phyloP scores from a whole-genome alignment of 2,113 vertebrate species.

The Melanerpes aurifrons region DNA sequence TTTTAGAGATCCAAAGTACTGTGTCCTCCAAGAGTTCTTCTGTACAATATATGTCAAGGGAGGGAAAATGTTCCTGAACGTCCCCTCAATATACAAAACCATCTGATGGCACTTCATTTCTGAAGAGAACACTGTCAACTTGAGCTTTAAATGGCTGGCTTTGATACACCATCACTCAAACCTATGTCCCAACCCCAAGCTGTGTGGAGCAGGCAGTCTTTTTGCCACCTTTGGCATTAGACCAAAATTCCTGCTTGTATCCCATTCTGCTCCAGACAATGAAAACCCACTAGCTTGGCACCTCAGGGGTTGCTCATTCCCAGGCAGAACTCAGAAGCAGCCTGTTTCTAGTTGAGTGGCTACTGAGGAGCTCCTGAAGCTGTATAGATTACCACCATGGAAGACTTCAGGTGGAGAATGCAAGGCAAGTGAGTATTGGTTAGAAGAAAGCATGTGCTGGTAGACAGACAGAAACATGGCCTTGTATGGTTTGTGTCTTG shows the following conservation, averaged over 20 bases:
- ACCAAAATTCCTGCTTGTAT: not conserved
- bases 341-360: not conserved
- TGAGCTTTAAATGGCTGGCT: not conserved
- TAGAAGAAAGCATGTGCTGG: not conserved
- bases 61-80: not conserved
- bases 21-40: slow-evolving; percentile 9
- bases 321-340: not conserved
- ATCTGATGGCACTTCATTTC: not conserved
- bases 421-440: not conserved
- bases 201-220: not conserved
- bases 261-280: not conserved
- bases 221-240: not conserved
- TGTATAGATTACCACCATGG: not conserved
- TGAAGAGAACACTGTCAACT: not conserved
- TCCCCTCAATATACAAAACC: not conserved
- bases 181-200: not conserved
- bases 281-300: not conserved
- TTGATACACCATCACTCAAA: not conserved
- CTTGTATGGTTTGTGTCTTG: slow-evolving; percentile 40
- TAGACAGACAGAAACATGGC: slow-evolving; percentile 9
- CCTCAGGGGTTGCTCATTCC: not conserved
- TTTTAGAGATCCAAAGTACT: not conserved
- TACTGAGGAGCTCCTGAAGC: not conserved
- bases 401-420: not conserved
- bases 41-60: not conserved